Evolutionary conservation across 2,888 invertebrate genomes (phyloP).

Genomic region (Plagodis dolabraria): DNA sequence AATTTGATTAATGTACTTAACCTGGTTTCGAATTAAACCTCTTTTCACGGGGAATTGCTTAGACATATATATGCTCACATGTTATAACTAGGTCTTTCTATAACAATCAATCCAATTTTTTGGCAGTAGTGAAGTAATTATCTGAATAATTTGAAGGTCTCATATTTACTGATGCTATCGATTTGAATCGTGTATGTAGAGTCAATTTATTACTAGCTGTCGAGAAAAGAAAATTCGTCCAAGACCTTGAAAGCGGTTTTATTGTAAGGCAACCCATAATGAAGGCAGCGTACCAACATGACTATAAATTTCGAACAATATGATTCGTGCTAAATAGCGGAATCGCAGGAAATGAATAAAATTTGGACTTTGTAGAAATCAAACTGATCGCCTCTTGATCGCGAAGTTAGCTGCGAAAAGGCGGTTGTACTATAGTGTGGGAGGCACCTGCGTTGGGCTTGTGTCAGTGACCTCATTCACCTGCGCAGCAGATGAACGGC

Average conservation of each 20-base stretch:
- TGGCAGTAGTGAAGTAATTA: conserved; percentile 2
- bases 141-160: conserved; percentile 6
- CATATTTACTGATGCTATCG: not conserved
- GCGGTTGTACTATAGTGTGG: conserved; percentile 34
- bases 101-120: too few species aligned
- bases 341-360: conserved; percentile 53
- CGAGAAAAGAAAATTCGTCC: not conserved
- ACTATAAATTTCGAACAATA: conserved; percentile 29
- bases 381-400: conserved; percentile 39
- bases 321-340: conserved; percentile 29
- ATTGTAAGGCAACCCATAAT: conserved; percentile 15
- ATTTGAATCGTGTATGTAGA: too few species aligned
- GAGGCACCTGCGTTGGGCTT: conserved; percentile 55
- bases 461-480: conserved; percentile 77
- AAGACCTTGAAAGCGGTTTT: conserved; percentile 4
- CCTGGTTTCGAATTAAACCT: conserved; percentile 45
- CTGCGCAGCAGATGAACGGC: conserved; percentile 62
- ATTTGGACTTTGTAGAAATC: conserved; percentile 43
- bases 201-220: too few species aligned
- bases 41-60: conserved; percentile 21
- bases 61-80: conserved; percentile 18
- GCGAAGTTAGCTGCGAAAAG: conserved; percentile 33
- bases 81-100: conserved; percentile 19
- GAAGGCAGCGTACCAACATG: conserved; percentile 24
- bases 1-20: conserved; percentile 43